Conservation (phyloP, 2,797 vertebrate genomes). For the Anabacerthia variegaticeps region DNA sequence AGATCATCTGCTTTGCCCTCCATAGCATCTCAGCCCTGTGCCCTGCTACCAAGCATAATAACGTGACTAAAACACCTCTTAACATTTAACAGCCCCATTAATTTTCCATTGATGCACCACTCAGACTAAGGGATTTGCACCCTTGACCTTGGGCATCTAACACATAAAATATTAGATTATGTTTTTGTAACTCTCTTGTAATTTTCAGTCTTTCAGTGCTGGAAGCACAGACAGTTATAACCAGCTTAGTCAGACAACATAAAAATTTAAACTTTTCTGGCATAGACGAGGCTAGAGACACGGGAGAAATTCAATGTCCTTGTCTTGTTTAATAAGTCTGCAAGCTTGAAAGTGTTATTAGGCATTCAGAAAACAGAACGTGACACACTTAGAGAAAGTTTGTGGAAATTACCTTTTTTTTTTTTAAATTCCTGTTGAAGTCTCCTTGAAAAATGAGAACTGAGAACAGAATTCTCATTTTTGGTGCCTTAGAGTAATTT, state of each 20-base stretch:
- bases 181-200: neutral
- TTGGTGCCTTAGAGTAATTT: neutral
- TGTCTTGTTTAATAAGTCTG: constrained; percentile 52
- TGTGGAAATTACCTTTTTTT: neutral
- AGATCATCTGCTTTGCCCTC: constrained; percentile 26
- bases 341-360: constrained; percentile 25
- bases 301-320: constrained; percentile 40
- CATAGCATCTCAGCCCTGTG: neutral
- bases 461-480: neutral
- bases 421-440: neutral
- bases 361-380: constrained; percentile 30
- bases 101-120: constrained; percentile 18
- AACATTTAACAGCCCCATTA: constrained; percentile 54
- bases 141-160: constrained; percentile 38
- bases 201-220: neutral
- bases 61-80: constrained; percentile 24
- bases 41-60: neutral
- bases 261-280: constrained; percentile 53
- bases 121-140: constrained; percentile 29
- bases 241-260: constrained; percentile 28
- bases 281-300: neutral
- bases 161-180: constrained; percentile 23
- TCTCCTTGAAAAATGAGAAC: neutral
- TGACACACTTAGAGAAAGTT: constrained; percentile 16
- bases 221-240: neutral